Base-by-base conservation (phyloP, 2,113 vertebrate genomes). In the Hirundichthys speculiger region DNA sequence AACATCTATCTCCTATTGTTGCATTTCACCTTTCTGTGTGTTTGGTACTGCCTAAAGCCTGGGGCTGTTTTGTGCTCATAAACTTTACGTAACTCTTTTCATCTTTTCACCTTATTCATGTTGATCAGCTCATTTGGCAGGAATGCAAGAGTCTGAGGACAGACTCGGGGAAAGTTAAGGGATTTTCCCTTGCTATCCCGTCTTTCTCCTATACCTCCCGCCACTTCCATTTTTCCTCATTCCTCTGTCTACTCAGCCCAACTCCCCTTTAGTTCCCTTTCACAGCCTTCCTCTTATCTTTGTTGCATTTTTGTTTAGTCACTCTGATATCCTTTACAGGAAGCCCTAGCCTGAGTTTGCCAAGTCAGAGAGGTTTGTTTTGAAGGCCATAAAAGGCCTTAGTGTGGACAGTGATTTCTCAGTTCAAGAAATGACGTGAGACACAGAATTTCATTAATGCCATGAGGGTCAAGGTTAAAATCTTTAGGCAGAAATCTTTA, bases 141-240 rank as follows among this genome's bases (percentile, higher is more conserved):
- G 86, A 92, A 88, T 88, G 82, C 69, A 42, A 83, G 46, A 73
- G 54, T 75, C 49, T 52, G 21, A 79, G 82, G 73, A 85, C 71
- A 73, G 56, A 69, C 67, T 46, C 75, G 81, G 86, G 89, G 83
- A 90, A 81, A 89, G 74, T 45, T 42, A 68, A 77, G 91, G 92
- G 92, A 75, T 90, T 93, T 92, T 91, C 91, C 92, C 91, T 87
- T 51, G 40, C 75, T 81, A 73, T 83, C 84, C 79, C 65, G 68
- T 75, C 86, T 86, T 90, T 79, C 69, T 81, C 75, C 62, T 66
- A 24, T 43, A 69, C 67, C 79, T 45, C 82, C 58, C 54, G 55
- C 63, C 3, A 46, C 73, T 87, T 88, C 86, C 56, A 27, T 47
- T 74, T 80, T 69, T 74, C 72, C 66, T 77, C 66, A 59, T 73